Conservation (phyloP, 92 coral and sea anemone genomes). For the Pocillopora grandis region DNA sequence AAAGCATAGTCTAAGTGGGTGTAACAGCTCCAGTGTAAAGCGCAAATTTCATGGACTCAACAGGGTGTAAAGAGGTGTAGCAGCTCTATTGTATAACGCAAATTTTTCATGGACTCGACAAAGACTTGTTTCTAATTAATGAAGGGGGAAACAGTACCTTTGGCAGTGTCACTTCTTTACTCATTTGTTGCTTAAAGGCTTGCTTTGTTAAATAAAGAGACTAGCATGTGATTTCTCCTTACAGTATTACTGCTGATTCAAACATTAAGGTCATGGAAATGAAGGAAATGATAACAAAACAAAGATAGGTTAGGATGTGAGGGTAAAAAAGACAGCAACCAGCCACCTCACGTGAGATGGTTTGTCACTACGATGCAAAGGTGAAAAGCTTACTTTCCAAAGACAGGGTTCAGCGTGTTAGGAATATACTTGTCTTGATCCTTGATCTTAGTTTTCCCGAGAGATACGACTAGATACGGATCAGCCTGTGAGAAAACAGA, state of each 20-base stretch:
- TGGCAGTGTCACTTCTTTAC: too few relatives aligned
- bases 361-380: not conserved
- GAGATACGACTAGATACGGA: conserved; percentile 80
- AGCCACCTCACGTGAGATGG: not conserved
- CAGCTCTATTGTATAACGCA: not conserved
- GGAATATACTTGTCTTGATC: conserved; percentile 87
- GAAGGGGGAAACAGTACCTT: too few relatives aligned
- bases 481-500: conserved; percentile 69
- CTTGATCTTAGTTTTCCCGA: conserved; percentile 84
- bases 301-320: too few relatives aligned
- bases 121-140: too few relatives aligned
- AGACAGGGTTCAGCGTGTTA: conserved; percentile 75
- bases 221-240: too few relatives aligned
- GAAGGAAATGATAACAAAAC: too few relatives aligned
- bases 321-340: too few relatives aligned
- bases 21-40: not conserved
- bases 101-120: too few relatives aligned
- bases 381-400: conserved; percentile 68
- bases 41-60: not conserved
- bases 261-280: too few relatives aligned
- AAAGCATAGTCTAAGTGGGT: not conserved
- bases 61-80: not conserved
- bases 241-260: too few relatives aligned
- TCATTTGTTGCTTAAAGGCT: too few relatives aligned
- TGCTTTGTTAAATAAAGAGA: too few relatives aligned